Base-by-base conservation (phyloP, 2,113 vertebrate species). In the Corythaeola cristata region DNA sequence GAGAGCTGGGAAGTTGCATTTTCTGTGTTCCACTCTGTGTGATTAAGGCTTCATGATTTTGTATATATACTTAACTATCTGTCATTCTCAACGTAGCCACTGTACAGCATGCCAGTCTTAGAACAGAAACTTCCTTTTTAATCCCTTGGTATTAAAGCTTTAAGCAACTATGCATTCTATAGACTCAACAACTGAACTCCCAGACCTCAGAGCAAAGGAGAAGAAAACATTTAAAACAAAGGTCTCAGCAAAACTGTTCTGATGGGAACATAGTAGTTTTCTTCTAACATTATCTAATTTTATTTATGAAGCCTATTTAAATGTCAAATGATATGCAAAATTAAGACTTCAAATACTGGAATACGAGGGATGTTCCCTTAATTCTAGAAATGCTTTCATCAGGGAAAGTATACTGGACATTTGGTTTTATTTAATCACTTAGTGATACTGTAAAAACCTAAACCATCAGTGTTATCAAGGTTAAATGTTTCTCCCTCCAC, bases 371-470 rank as follows among this genome's bases (percentile, higher is more conserved):
- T 71, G 8, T 49, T 68, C 27, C 53, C 95, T 86, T 84, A 72
- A 79, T 86, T 95, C 49, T 62, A 94, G 49, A 87, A 68, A 83
- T 49, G n/a, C 12, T 82, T 89, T 81, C 3, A 63, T 56, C n/a
- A 71, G 56, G 66, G 33, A 35, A 87, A 84, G 30, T 16, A 66
- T 53, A 86, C 18, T 24, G 12, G 44, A 81, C 6, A 91, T 75
- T 92, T 63, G 21, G 13, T 69, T 90, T 90, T 87, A 89, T 83
- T 92, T 89, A 89, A 77, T 90, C 64, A 79, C 67, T 74, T 71
- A 74, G 72, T 63, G 86, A 91, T 81, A 89, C 15, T 44, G 73
- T 72, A 90, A 96, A 95, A 89, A 85, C 59, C n/a, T 74, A 78
- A 92, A 88, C 78, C 63, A 52, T 21, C 32, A 27, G 14, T 67